Evolutionary conservation across 2,797 vertebrate genomes (phyloP).

Genomic region (Neostethus bicornis): DNA sequence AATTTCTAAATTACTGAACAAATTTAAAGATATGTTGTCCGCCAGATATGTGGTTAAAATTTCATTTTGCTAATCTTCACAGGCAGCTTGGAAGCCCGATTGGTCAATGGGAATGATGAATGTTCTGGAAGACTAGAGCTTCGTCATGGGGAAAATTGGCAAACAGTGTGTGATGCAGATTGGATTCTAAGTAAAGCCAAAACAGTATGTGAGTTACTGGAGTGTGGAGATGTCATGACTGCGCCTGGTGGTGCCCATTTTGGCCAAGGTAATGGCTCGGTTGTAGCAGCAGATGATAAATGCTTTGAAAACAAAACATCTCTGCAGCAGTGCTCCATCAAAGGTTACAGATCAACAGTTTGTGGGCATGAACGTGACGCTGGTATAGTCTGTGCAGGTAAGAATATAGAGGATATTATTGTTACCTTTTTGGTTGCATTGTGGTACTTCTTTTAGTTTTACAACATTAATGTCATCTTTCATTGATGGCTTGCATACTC

Average conservation of each 20-base stretch:
- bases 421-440: background rate
- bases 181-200: constrained; percentile 61
- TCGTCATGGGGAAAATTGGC: constrained; percentile 47
- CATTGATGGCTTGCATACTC: too few relatives aligned
- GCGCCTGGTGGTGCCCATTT: constrained; percentile 24
- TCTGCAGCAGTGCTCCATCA: constrained; percentile 50
- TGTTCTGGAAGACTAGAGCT: constrained; percentile 76
- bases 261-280: constrained; percentile 48
- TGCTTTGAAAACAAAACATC: constrained; percentile 55
- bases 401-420: background rate
- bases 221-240: constrained; percentile 49
- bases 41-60: background rate
- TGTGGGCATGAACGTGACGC: constrained; percentile 67
- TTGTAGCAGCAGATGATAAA: constrained; percentile 41
- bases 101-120: constrained; percentile 25
- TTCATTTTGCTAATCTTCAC: constrained; percentile 17
- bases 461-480: too few relatives aligned
- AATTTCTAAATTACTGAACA: background rate
- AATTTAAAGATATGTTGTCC: background rate
- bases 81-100: constrained; percentile 59
- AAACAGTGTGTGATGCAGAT: constrained; percentile 65
- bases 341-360: constrained; percentile 42
- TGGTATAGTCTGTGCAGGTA: constrained; percentile 65
- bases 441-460: too few relatives aligned
- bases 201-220: constrained; percentile 48